Base-by-base conservation (phyloP, 1,140 invertebrate species). In the Drosophila insularis region DNA sequence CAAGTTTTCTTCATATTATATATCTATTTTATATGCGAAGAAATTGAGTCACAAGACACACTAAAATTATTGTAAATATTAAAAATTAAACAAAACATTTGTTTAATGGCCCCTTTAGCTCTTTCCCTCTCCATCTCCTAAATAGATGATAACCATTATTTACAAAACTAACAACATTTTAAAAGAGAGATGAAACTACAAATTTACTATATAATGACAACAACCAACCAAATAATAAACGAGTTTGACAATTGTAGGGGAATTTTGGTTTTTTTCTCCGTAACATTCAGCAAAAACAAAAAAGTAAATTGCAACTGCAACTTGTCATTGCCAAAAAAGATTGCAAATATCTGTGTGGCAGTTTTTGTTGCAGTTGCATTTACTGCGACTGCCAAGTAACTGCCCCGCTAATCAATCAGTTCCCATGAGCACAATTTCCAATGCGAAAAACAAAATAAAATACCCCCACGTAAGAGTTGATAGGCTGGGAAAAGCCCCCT, bases 391-490 rank as follows among this genome's bases (percentile, higher is more conserved):
- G 65, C 66, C 43, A 68, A 64, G 74, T 78, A 79, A 89, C 81
- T 82, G 80, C 66, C 84, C 84, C 75, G 76, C 84, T 89, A 87
- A 89, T 87, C 82, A 87, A 89, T 89, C 82, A 89, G 82, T 87
- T 87, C 82, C 82, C 82, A 87, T 87, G 82, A 84, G 82, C 82
- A 67, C 80, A 87, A 89, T 87, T 87, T 77, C 55, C 66, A 71
- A 23, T 50, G 17, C 43, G 17, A 50, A 46, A 19, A 46, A 46
- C 14, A 46, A 46, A 46, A 65, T 35, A 72, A 86, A 87, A 77
- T 89, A 72, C 82, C 79, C 74, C 71, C 82, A 87, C 78, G 79
- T 74, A 27, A 85, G 37, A 46, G n/a, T n/a, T n/a, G 40, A 14
- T 35, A 31, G 23, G 60, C 55, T 63, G 68, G 66, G 68, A 71